Percentiles rank a stretch among this genome's conserved stretches.
These are phyloP conservation scores for Poecilia picta DNA, from an alignment of 2,797 vertebrate genomes.

Conservation along the genomic window DNA sequence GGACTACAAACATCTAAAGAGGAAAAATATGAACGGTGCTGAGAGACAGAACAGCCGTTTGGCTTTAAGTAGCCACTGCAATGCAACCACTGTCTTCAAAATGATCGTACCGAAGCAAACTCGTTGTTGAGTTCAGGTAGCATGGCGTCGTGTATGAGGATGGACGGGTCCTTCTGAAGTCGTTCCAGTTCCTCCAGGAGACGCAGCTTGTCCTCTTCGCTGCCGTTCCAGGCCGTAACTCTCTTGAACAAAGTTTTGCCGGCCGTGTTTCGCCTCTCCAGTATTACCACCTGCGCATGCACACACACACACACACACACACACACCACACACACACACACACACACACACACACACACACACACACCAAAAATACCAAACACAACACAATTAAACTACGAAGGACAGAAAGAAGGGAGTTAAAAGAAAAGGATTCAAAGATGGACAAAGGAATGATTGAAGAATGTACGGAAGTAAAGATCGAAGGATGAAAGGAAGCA, in stretches of 20 bases:
- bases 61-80: not conserved
- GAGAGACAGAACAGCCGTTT: not conserved
- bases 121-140: constrained; percentile 92
- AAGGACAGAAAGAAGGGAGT: not conserved
- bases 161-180: constrained; percentile 87
- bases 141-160: constrained; percentile 86
- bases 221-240: constrained; percentile 89
- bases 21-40: not conserved
- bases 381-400: not conserved
- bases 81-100: not conserved
- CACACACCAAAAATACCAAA: constrained; percentile 3
- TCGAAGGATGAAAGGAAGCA: not conserved
- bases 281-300: constrained; percentile 86
- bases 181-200: constrained; percentile 88
- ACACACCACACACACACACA: constrained; percentile 12
- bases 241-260: constrained; percentile 88
- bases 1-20: constrained; percentile 89
- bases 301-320: constrained; percentile 8
- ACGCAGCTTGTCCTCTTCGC: constrained; percentile 85
- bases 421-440: not conserved
- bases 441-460: not conserved
- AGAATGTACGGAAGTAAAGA: not conserved
- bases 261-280: constrained; percentile 88
- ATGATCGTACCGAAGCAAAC: constrained; percentile 88
- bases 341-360: not conserved